phyloP scores from a whole-genome alignment of 2,888 invertebrate species.

The Protophormia terraenovae region DNA sequence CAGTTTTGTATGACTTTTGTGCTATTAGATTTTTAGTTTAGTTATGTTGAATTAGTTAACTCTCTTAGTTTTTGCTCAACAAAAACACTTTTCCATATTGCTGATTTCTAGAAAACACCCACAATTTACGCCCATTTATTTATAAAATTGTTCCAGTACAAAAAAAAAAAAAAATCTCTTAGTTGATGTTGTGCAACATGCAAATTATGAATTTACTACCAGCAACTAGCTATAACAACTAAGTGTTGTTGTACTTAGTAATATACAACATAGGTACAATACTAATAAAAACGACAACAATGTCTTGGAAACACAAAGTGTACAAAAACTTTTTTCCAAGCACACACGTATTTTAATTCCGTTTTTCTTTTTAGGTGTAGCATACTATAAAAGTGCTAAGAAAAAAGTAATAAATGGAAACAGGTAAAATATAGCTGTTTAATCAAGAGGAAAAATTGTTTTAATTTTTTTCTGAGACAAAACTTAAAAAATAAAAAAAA shows the following conservation, averaged over 20 bases:
- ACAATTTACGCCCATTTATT: not conserved
- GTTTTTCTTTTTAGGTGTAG: not conserved
- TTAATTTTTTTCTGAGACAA: conserved; percentile 2
- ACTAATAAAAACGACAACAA: conserved; percentile 20
- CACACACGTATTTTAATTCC: conserved; percentile 10
- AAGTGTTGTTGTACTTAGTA: no score
- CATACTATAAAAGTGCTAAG: no score
- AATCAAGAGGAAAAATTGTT: conserved; percentile 40
- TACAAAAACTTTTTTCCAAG: not conserved
- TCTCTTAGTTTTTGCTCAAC: not conserved
- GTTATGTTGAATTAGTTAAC: no score
- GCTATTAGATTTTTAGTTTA: not conserved
- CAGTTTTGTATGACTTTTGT: not conserved
- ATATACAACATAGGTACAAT: not conserved
- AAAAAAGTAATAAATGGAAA: no score
- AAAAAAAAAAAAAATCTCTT: not conserved
- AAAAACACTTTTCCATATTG: not conserved
- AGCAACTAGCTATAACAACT: not conserved
- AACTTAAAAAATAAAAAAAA: not conserved
- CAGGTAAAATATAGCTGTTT: not conserved
- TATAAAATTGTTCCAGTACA: not conserved
- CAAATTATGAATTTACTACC: conserved; percentile 50
- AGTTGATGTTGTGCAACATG: conserved; percentile 58
- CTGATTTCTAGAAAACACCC: not conserved
- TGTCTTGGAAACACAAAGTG: not conserved